phyloP scores from a whole-genome alignment of 2,888 invertebrate species.

The Asteroscopus sphinx region DNA sequence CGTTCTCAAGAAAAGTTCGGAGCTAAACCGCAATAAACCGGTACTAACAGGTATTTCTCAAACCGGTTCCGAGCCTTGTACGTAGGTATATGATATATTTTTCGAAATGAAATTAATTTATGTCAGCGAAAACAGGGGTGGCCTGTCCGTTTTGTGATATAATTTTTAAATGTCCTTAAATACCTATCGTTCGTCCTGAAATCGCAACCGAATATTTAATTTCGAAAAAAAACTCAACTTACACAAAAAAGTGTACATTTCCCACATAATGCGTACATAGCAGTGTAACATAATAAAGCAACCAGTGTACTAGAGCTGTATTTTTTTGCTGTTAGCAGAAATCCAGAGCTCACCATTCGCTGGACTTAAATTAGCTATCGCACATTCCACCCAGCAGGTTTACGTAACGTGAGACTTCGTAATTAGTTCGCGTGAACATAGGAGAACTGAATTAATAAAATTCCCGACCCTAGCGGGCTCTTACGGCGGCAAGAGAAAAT shows the following conservation, averaged over 20 bases:
- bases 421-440: conserved; percentile 61
- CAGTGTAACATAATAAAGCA: background rate
- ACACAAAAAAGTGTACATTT: background rate
- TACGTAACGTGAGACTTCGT: conserved; percentile 60
- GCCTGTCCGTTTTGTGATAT: too few relatives aligned
- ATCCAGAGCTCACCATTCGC: conserved; percentile 28
- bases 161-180: too few relatives aligned
- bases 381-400: conserved; percentile 47
- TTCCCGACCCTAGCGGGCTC: conserved; percentile 37
- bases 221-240: conserved; percentile 4
- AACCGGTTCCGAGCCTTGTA: too few relatives aligned
- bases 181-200: background rate
- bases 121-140: too few relatives aligned
- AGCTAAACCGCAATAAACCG: too few relatives aligned
- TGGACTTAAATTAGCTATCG: conserved; percentile 47
- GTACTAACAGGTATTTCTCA: too few relatives aligned
- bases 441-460: conserved; percentile 63
- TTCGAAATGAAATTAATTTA: too few relatives aligned
- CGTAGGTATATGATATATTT: too few relatives aligned
- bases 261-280: background rate
- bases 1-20: too few relatives aligned
- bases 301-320: conserved; percentile 20
- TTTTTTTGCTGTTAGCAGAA: background rate
- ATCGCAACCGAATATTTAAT: conserved; percentile 6
- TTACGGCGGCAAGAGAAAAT: conserved; percentile 43